Conservation (phyloP, 2,888 invertebrate genomes). For the Crioceris asparagi region DNA sequence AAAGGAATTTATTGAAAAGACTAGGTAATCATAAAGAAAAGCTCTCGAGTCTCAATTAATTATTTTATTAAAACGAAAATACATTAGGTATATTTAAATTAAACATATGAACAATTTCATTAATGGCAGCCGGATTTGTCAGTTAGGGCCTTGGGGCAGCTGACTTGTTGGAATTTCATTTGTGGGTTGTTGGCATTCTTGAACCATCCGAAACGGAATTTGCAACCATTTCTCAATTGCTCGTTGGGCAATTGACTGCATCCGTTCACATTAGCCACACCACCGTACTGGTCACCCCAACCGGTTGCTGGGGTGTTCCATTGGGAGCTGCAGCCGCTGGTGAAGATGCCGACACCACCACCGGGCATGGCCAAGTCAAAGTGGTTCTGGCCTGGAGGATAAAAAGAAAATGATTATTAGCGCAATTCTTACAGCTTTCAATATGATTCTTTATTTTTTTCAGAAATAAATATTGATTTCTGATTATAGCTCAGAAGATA, state of each 20-base stretch:
- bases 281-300: conserved; percentile 23
- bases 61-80: no score
- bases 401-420: no score
- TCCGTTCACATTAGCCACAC: conserved; percentile 14
- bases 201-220: conserved; percentile 18
- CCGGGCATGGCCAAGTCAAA: conserved; percentile 12
- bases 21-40: no score
- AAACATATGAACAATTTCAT: no score
- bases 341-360: conserved; percentile 19
- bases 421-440: no score
- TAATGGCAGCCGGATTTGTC: conserved; percentile 7
- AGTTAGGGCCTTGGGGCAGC: conserved; percentile 15
- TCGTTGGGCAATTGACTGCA: conserved; percentile 16
- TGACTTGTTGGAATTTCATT: conserved; percentile 15
- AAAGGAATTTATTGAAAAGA: no score
- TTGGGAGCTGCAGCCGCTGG: conserved; percentile 17
- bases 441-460: no score
- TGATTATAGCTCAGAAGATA: no score
- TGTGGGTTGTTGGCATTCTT: conserved; percentile 16
- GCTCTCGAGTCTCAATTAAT: no score
- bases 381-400: conserved; percentile 10
- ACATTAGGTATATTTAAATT: no score
- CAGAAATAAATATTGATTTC: no score
- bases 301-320: conserved; percentile 17
- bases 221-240: conserved; percentile 15